Conservation (phyloP, 2,113 vertebrate species). For the Lepidothrix coronata region DNA sequence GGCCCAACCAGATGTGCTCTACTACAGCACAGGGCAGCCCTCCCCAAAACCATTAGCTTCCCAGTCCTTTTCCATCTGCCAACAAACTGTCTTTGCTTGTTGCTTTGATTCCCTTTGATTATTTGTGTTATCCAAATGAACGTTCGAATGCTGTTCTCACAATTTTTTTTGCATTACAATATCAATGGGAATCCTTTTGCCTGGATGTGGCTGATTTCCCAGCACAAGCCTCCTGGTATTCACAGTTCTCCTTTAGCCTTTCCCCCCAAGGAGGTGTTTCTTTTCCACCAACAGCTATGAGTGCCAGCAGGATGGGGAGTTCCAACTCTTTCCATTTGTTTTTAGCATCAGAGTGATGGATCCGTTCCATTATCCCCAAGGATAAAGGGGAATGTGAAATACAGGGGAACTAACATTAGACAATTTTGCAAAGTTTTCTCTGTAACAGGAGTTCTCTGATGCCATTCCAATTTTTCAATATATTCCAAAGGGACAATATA, state of each 20-base stretch:
- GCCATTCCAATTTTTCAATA: neutral
- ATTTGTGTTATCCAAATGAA: neutral
- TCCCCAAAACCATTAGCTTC: neutral
- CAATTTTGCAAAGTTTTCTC: neutral
- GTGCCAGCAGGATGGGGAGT: neutral
- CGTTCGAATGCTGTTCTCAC: neutral
- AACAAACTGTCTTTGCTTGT: neutral
- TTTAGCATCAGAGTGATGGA: neutral
- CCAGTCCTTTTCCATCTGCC: neutral
- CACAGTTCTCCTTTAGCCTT: neutral
- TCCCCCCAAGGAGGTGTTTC: neutral
- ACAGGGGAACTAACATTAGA: neutral
- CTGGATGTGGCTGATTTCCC: neutral
- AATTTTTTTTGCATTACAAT: neutral
- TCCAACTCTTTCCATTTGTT: neutral
- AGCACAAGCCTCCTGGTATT: neutral
- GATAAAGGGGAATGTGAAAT: neutral
- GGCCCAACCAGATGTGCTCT: constrained; percentile 8
- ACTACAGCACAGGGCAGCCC: neutral
- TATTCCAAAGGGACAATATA: neutral
- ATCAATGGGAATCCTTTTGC: neutral
- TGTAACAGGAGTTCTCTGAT: neutral
- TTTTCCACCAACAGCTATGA: neutral
- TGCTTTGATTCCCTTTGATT: neutral
- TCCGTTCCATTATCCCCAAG: neutral